Evolutionary conservation across 2,888 invertebrate species (phyloP), one percentile per base, ranked within the genome.

Genomic region (Hirtodrosophila duncani): DNA sequence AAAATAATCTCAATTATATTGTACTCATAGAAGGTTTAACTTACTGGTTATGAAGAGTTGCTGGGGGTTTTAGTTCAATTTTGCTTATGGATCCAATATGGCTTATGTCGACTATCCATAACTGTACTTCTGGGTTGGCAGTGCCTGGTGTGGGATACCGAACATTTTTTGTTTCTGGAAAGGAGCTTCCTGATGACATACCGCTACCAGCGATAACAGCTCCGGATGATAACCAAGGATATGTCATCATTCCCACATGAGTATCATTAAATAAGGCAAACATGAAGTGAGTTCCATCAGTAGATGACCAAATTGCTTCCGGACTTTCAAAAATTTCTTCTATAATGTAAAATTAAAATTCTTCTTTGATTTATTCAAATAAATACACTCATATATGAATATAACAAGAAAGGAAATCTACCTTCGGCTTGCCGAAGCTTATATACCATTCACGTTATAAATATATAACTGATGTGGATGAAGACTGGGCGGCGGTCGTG

Each of bases 101-200:
- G 66, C 89, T 89, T 56, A 95, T 90, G 81, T 94, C 92, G 66
- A 94, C 90, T 64, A 97, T 90, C 91, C 93, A 95, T 46, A 97
- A 88, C 71, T 91, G 91, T 45, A 94, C 94, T 82, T 91, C 92
- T 11, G 97, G 97, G 89, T 96, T 97, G 30, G 92, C 89, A 61
- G 94, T 92, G 61, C 95, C 96, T 61, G 96, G 95, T 85, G 94
- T 96, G 33, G 96, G 95, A 88, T 95, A 96, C 84, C 94, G 91
- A 72, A 96, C 89, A 79, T 92, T 92, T 85, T 91, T 89, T 51
- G 94, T 92, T 66, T 92, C 92, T 44, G 96, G 95, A 88, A 95
- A 95, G 60, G 92, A 90, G 33, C 89, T 89, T 69, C 90, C 89
- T 71, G 89, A 85, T 62, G 89, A 86, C 70, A 85, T 88, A 82